These are phyloP conservation scores for Morpho deidamia DNA, from an alignment of 2,888 invertebrate genomes.

Conservation along the genomic window DNA sequence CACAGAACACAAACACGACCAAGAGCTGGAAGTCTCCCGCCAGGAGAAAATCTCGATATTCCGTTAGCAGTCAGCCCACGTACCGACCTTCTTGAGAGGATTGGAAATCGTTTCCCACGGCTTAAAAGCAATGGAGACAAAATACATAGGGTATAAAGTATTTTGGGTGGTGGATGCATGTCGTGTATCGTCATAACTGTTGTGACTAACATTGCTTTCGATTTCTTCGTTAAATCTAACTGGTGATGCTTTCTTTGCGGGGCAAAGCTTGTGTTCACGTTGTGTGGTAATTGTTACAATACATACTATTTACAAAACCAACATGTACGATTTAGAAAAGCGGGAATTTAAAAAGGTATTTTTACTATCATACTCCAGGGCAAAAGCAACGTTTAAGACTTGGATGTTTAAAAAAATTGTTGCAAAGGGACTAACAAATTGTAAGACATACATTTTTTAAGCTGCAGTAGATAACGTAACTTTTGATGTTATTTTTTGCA, in stretches of 20 bases:
- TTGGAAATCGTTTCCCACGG: conserved; percentile 64
- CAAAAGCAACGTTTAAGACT: no score
- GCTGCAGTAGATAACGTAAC: not conserved
- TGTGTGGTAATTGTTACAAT: no score
- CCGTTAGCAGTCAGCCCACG: conserved; percentile 39
- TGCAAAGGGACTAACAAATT: not conserved
- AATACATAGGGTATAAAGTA: conserved; percentile 78
- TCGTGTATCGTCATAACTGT: not conserved
- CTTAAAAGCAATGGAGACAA: conserved; percentile 77
- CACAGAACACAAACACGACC: conserved; percentile 40
- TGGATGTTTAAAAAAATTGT: no score
- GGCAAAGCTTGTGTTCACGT: no score
- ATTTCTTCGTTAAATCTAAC: no score
- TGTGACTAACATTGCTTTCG: not conserved
- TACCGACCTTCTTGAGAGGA: conserved; percentile 67
- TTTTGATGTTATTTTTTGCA: conserved; percentile 52
- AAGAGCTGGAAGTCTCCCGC: conserved; percentile 61
- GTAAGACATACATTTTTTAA: not conserved
- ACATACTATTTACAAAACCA: no score
- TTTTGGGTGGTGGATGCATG: conserved; percentile 27
- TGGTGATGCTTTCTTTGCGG: no score
- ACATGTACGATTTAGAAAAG: no score
- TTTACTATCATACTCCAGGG: no score
- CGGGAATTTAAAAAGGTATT: no score
- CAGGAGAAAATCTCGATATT: conserved; percentile 37